Evolutionary conservation across 2,888 invertebrate species (phyloP), one percentile per base, ranked within the genome.

Genomic region (Endomychus coccineus): DNA sequence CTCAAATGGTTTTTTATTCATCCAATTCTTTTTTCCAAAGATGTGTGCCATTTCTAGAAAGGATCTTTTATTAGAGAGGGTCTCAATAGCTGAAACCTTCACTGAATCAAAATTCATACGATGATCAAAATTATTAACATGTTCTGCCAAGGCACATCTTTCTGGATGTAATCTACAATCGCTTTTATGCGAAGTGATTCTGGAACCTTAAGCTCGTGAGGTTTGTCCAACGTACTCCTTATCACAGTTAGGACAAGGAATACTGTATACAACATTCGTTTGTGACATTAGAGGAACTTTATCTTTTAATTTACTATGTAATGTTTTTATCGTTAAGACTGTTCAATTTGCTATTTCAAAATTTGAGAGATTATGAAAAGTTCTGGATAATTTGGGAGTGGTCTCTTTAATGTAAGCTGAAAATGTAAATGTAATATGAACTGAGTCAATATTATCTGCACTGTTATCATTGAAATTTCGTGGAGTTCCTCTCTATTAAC

Each of bases 141-240:
- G 32, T 3, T 9, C 3, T 11, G 21, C 32, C 9, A 32, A 10
- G 12, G 32, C 32, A 14, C 32, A 32, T 11, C 22, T 21, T 11
- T 32, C 32, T 5, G 22, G 13, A 22, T 11, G 22, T 2, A 22
- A 9, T 21, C 22, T 32, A 6, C 14, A 12, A 13, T 21, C 21
- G 17, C 21, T 32, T 32, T 32, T 21, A 7, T 32, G 32, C 9
- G 7, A 3, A 2, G 13, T 11, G 4, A 29, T 4, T 3, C 29
- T 4, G 3, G 4, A 2, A 4, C 11, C 10, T 2, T 3, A 7
- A 10, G 3, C 22, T 3, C 22, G 22, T 11, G 32, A 21, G 3
- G 11, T 32, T 32, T 32, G 32, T 1, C 14, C 32, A 4, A 32
- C 13, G 12, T 32, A 32, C 2, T 21, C 14, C 6, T 9, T n/a